Evolutionary conservation across 2,797 vertebrate genomes (phyloP), one percentile per base, ranked within the genome.

Genomic region (Botia almorhae): DNA sequence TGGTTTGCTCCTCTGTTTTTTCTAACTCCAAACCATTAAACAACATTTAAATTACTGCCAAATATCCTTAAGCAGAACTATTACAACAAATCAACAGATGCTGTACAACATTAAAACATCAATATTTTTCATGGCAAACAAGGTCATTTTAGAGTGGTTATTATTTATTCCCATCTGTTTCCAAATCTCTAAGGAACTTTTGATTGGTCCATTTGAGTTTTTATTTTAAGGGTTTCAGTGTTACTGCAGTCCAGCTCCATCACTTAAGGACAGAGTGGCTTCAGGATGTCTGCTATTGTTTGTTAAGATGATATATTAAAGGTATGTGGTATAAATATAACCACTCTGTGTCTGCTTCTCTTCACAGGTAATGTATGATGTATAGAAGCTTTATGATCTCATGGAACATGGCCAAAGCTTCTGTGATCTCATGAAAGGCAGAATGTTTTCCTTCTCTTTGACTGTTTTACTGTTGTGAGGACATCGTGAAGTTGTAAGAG

Each of bases 351-450:
- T 73, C 50, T 76, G 7, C 19, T 64, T 80, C 69, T 81, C 36
- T 56, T 69, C 29, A 43, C 69, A 88, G 85, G 84, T 86, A 8
- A 78, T 81, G 61, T 85, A 87, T 68, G 74, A 86, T 61, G 56
- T 83, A 50, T 81, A 82, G 58, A 17, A 51, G 69, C 46, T 43
- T 43, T 26, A 58, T 60, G 39, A 53, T 53, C 60, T 58, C 14
- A 39, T n/a, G 53, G 29, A 51, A 16, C 14, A 29, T 11, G 21
- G 29, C 79, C 29, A 50, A 48, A 63, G 55, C 21, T 74, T 17
- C 19, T 21, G 16, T 64, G 16, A 70, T 46, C 43, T 51, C 72
- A 60, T 69, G 12, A 51, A 74, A 74, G 69, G 23, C 51, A 7
- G 2, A 39, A 69, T 50, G 39, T 14, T 58, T 29, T 19, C 4